Evolutionary conservation across 2,113 vertebrate genomes (phyloP), one percentile per base, ranked within the genome.

Genomic region (Telmatochromis bifrenatus): DNA sequence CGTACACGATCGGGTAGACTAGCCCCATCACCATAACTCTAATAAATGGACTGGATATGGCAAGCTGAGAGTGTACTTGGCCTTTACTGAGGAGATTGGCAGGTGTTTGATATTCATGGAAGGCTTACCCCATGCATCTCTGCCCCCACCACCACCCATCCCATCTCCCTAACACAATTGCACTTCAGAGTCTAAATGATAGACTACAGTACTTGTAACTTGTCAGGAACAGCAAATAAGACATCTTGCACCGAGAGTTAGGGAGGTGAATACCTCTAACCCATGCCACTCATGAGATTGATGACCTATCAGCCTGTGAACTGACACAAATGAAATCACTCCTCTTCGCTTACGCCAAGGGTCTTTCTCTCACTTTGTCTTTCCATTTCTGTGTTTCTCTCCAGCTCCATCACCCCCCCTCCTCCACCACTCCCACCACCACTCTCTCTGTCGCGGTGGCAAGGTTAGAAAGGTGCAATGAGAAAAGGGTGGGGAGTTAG

Each of bases 291-390:
- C 88, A 86, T 68, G 88, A 95, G 94, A 95, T 95, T 91, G 93
- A 95, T 95, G 92, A 96, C 93, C 94, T 91, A 95, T 95, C 91
- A 87, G 89, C 86, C 92, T 95, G 91, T 96, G 95, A 94, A 94
- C 94, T 94, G 91, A 94, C 93, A 95, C 92, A 94, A 95, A 95
- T 91, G 93, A 96, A 96, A 94, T 89, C 82, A 94, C 87, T 94
- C 75, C 82, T 91, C 87, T 89, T 89, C 60, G 70, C 85, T 90
- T 83, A 83, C 80, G 54, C 84, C 82, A 91, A 80, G 73, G 84
- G 45, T 91, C 79, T 84, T 82, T 49, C 42, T 93, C 79, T 87
- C 12, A 42, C 47, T 33, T 53, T 88, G 45, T 68, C 33, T 86
- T 84, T 90, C 37, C 65, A 77, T 86, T 4, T 65, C 49, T 68